phyloP scores from a whole-genome alignment of 2,113 vertebrate genomes.

The Brachyhypopomus gauderio region DNA sequence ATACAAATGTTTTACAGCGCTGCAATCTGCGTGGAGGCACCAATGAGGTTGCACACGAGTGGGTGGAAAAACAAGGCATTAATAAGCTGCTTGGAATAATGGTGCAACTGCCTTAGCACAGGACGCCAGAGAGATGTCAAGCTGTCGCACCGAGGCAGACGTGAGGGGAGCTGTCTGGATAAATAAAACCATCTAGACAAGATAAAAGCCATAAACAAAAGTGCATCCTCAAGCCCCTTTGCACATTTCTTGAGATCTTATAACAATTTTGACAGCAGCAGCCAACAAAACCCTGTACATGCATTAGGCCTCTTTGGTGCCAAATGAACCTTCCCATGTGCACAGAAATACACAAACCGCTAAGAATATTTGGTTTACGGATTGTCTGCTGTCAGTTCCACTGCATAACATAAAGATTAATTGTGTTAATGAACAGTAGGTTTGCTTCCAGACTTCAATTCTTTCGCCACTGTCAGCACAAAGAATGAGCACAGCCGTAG shows the following conservation, averaged over 20 bases:
- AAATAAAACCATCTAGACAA: constrained; percentile 49
- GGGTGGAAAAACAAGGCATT: constrained; percentile 41
- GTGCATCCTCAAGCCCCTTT: constrained; percentile 15
- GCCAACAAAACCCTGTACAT: constrained; percentile 29
- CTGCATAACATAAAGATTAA: not conserved
- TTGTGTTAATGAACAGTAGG: not conserved
- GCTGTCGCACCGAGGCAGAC: constrained; percentile 41
- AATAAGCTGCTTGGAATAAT: constrained; percentile 44
- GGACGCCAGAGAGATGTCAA: constrained; percentile 48
- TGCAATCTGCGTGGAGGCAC: constrained; percentile 35
- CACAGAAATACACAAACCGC: constrained; percentile 19
- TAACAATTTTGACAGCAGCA: constrained; percentile 41
- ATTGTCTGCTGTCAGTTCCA: not conserved
- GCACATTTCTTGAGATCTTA: constrained; percentile 38
- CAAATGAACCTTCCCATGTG: not conserved
- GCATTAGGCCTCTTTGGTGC: constrained; percentile 23
- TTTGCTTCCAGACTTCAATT: not conserved
- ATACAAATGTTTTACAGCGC: constrained; percentile 25
- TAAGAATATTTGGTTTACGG: not conserved
- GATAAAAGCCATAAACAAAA: constrained; percentile 53
- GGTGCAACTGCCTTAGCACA: constrained; percentile 32
- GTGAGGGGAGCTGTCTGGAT: constrained; percentile 23
- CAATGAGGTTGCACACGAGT: constrained; percentile 28
- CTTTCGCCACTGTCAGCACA: not conserved
- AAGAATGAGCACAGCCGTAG: not conserved